These are phyloP conservation scores for Rotaria macrura DNA, from an alignment of 2,888 invertebrate species.

Conservation along the genomic window DNA sequence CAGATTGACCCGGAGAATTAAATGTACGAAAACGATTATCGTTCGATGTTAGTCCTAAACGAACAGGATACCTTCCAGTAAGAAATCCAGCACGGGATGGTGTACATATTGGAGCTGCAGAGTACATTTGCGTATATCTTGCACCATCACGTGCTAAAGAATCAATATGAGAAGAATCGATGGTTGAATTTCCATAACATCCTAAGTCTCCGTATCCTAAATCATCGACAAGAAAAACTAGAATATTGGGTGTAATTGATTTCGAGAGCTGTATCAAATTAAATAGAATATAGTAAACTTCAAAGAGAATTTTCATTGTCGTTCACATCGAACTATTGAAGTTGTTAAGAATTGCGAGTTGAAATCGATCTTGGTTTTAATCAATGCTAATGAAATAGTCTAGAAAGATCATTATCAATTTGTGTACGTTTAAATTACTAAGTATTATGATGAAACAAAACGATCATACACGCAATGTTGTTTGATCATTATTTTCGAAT, in stretches of 20 bases:
- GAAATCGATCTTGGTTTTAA: no score
- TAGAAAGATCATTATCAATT: not conserved
- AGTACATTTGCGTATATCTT: constrained; percentile 52
- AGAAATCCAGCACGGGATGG: constrained; percentile 53
- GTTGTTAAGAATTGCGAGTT: no score
- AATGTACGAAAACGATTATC: not conserved
- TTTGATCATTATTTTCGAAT: no score
- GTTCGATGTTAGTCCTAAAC: constrained; percentile 33
- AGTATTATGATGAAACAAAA: no score
- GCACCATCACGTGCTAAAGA: constrained; percentile 49
- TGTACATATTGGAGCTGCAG: constrained; percentile 52
- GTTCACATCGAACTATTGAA: not conserved
- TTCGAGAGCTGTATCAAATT: not conserved
- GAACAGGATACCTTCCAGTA: constrained; percentile 50
- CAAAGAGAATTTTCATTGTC: not conserved
- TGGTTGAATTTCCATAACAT: constrained; percentile 50
- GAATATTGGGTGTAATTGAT: constrained; percentile 48
- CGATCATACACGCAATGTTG: no score
- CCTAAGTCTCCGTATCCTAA: constrained; percentile 52
- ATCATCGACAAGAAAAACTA: constrained; percentile 54
- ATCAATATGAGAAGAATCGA: constrained; percentile 51
- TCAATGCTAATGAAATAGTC: no score
- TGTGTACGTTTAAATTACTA: not conserved
- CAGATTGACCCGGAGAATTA: constrained; percentile 33
- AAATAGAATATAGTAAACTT: not conserved